phyloP scores from a whole-genome alignment of 1,140 invertebrate species.

The Philopotamus ludificatus region DNA sequence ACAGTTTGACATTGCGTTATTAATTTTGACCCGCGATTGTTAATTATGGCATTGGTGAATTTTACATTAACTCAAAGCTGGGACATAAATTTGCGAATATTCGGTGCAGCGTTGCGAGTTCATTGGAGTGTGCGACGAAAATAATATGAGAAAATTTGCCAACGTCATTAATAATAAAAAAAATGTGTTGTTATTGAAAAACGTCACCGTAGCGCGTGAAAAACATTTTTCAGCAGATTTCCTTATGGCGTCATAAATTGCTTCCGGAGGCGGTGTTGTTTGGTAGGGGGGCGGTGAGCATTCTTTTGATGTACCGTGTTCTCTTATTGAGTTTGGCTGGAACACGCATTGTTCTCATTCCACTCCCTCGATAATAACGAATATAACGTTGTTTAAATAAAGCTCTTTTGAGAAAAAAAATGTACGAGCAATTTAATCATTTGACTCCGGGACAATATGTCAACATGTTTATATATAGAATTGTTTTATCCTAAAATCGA shows the following conservation, averaged over 20 bases:
- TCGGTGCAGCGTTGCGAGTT: neutral
- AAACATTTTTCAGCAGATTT: conserved; percentile 10
- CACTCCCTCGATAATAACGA: neutral
- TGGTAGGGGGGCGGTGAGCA: neutral
- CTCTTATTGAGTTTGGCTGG: conserved; percentile 1
- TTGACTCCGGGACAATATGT: neutral
- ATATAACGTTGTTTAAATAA: conserved; percentile 2
- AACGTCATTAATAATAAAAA: neutral
- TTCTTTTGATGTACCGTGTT: conserved; percentile 21
- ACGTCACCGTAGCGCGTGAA: neutral
- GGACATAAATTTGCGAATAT: neutral
- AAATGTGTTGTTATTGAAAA: conserved; percentile 10
- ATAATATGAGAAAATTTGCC: too few relatives aligned
- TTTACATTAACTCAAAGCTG: neutral
- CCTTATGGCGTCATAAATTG: conserved; percentile 26
- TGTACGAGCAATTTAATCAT: neutral
- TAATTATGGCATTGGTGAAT: neutral
- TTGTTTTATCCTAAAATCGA: neutral
- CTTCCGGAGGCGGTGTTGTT: neutral
- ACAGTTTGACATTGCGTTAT: too few relatives aligned
- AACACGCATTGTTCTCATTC: conserved; percentile 10
- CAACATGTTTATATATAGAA: neutral
- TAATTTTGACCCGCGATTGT: too few relatives aligned
- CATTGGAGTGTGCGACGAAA: too few relatives aligned
- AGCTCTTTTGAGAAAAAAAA: neutral